These are phyloP conservation scores for Stegodyphus dumicola DNA, from an alignment of 1,140 invertebrate genomes.

Conservation along the genomic window DNA sequence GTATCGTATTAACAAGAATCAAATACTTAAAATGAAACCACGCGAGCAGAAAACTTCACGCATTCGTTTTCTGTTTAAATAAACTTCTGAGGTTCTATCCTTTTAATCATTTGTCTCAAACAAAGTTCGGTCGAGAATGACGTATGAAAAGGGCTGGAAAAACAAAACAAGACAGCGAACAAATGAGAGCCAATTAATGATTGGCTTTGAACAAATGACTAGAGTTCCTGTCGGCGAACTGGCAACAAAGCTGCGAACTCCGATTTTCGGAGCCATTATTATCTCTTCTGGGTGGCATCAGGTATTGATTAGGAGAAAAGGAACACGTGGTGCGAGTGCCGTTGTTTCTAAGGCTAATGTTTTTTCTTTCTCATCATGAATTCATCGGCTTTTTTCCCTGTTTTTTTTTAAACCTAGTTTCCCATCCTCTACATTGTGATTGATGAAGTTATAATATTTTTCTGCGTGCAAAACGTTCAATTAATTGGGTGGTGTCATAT, in stretches of 20 bases:
- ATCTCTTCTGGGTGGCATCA: constrained; percentile 52
- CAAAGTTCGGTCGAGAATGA: constrained; percentile 29
- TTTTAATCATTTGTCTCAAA: constrained; percentile 55
- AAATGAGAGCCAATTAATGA: constrained; percentile 60
- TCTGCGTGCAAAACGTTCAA: constrained; percentile 4
- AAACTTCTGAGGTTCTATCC: constrained; percentile 5
- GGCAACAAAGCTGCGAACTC: constrained; percentile 58
- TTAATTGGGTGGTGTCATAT: constrained; percentile 30
- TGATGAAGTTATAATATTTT: constrained; percentile 46
- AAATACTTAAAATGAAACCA: too few relatives aligned
- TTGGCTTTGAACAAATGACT: constrained; percentile 60
- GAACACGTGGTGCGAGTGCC: constrained; percentile 13
- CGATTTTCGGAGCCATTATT: constrained; percentile 56
- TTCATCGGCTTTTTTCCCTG: constrained; percentile 12
- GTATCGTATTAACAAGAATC: too few relatives aligned
- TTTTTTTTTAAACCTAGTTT: background rate
- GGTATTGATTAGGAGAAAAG: constrained; percentile 50
- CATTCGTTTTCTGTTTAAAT: constrained; percentile 13
- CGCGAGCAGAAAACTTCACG: too few relatives aligned
- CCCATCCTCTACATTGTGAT: background rate
- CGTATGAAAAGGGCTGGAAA: constrained; percentile 38
- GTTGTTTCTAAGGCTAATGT: constrained; percentile 8
- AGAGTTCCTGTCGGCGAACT: constrained; percentile 51
- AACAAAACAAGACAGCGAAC: constrained; percentile 48
- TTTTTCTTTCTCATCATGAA: constrained; percentile 5